A percentile compares a stretch with the other conserved stretches of the same genome.
Evolutionary conservation across 2,888 invertebrate genomes (phyloP).

Genomic region (Eupithecia exiguata): DNA sequence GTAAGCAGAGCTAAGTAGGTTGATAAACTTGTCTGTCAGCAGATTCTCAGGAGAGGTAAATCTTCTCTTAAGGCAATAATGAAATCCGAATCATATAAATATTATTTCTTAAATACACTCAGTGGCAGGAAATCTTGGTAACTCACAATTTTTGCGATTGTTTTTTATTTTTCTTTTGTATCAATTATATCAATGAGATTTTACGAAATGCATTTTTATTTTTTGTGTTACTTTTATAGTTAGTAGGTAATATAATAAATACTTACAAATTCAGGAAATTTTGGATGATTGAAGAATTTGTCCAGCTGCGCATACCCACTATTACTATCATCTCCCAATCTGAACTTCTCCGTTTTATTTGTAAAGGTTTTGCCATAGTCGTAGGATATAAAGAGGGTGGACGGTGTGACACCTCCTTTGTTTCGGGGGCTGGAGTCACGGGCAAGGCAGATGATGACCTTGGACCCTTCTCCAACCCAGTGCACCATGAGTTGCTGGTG

Average conservation of each 20-base stretch:
- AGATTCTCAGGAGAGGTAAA: neutral
- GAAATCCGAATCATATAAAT: no score
- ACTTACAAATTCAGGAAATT: constrained; percentile 91
- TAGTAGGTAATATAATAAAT: constrained; percentile 10
- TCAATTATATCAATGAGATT: no score
- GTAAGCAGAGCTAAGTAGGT: neutral
- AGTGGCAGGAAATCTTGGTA: no score
- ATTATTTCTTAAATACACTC: no score
- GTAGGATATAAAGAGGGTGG: constrained; percentile 92
- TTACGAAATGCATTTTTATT: neutral
- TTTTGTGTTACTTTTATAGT: neutral
- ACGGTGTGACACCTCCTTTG: constrained; percentile 85
- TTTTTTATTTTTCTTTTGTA: no score
- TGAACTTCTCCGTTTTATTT: constrained; percentile 88
- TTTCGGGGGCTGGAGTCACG: constrained; percentile 86
- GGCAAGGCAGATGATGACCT: constrained; percentile 94
- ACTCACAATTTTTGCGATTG: no score
- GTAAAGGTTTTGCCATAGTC: constrained; percentile 92
- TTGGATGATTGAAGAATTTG: constrained; percentile 93
- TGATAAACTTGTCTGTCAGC: neutral
- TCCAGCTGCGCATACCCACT: constrained; percentile 88
- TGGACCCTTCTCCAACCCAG: constrained; percentile 95
- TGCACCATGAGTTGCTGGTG: constrained; percentile 96
- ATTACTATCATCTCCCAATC: constrained; percentile 76
- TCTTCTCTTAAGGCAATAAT: neutral